Evolutionary conservation across 2,888 invertebrate species (phyloP).

Genomic region (Aporophyla nigra): DNA sequence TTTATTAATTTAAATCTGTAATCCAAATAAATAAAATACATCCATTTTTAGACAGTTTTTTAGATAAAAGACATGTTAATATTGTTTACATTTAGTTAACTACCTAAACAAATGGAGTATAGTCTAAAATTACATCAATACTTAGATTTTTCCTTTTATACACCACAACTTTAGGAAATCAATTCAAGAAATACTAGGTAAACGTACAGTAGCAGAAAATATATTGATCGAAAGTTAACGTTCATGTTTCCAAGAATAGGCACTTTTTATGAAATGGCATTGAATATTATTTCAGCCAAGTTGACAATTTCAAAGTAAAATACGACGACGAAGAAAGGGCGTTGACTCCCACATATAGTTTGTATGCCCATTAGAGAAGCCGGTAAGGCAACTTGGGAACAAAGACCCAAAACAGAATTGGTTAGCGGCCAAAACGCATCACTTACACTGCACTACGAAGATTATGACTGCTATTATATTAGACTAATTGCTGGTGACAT

Average conservation of each 20-base stretch:
- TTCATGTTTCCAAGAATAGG: constrained; percentile 4
- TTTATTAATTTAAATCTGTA: no score
- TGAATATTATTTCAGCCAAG: neutral
- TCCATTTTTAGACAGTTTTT: no score
- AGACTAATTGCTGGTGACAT: constrained; percentile 31
- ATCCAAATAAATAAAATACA: no score
- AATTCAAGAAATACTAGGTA: neutral
- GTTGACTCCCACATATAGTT: constrained; percentile 53
- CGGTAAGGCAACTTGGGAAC: constrained; percentile 40
- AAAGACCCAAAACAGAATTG: constrained; percentile 45
- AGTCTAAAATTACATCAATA: constrained; percentile 4
- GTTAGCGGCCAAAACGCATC: constrained; percentile 45
- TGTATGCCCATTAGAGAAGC: constrained; percentile 45
- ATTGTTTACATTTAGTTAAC: no score
- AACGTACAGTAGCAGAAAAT: neutral
- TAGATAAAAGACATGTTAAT: no score
- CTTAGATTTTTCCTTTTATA: neutral
- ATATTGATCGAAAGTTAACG: neutral
- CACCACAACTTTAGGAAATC: neutral
- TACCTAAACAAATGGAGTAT: no score
- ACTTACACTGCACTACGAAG: neutral
- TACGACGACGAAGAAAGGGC: constrained; percentile 44
- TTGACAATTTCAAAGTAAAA: neutral
- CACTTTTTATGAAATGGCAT: neutral
- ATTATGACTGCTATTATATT: neutral